Percentiles rank a stretch among this genome's conserved stretches.
Conservation (phyloP, 2,113 vertebrate genomes). For the Psettodes erumei region DNA sequence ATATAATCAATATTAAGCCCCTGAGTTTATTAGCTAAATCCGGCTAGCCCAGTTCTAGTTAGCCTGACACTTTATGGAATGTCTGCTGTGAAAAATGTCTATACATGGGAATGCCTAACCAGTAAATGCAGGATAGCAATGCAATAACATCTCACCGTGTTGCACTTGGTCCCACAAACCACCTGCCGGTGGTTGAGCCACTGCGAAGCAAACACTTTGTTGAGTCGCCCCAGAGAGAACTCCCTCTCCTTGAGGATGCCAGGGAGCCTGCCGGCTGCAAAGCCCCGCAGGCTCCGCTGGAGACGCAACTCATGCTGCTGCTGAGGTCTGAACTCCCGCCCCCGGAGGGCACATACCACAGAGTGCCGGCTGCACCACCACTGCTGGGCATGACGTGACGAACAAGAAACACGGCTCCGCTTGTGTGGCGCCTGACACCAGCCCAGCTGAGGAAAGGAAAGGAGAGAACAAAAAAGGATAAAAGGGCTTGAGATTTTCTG, state of each 20-base stretch:
- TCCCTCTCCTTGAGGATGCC: constrained; percentile 92
- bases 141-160: constrained; percentile 88
- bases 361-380: constrained; percentile 86
- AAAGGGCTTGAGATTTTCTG: neutral
- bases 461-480: neutral
- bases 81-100: neutral
- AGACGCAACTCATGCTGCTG: constrained; percentile 90
- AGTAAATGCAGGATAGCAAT: neutral
- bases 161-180: constrained; percentile 98
- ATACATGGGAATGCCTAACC: neutral
- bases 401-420: constrained; percentile 83
- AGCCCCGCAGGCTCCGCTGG: constrained; percentile 87
- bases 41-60: too few relatives aligned
- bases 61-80: too few relatives aligned
- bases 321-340: constrained; percentile 91
- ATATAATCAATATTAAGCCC: too few relatives aligned
- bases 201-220: constrained; percentile 99
- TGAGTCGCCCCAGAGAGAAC: constrained; percentile 94
- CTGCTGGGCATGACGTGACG: constrained; percentile 82
- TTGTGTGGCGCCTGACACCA: constrained; percentile 80
- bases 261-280: constrained; percentile 92
- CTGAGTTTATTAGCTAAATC: too few relatives aligned
- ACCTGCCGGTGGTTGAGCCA: constrained; percentile 99
- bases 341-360: constrained; percentile 92
- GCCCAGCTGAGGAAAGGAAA: constrained; percentile 66